Evolutionary conservation across 2,888 invertebrate species (phyloP).

Genomic region (Osmoderma eremita): DNA sequence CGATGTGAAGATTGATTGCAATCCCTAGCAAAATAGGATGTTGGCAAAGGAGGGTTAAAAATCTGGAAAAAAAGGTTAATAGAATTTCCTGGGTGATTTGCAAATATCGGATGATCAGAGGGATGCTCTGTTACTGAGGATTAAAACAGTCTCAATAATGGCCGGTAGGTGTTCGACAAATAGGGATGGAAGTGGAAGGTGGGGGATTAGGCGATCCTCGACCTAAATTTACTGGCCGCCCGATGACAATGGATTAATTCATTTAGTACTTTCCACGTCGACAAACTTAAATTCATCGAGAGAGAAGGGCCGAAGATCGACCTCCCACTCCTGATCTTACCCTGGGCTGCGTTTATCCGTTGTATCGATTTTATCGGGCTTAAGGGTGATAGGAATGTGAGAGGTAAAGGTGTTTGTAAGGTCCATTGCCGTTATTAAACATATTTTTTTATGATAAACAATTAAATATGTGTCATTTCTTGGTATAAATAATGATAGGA

Average conservation of each 20-base stretch:
- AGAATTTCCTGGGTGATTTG: slow-evolving; percentile 31
- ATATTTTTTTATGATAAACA: no score
- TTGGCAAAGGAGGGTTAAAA: background rate
- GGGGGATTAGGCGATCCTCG: slow-evolving; percentile 1
- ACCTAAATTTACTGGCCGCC: slow-evolving; percentile 25
- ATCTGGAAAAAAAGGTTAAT: slow-evolving; percentile 18
- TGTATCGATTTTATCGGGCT: no score
- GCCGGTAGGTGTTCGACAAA: background rate
- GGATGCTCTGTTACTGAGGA: slow-evolving; percentile 9
- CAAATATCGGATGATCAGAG: slow-evolving; percentile 31
- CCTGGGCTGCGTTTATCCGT: background rate
- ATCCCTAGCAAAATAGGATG: background rate
- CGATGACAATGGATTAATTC: slow-evolving; percentile 26
- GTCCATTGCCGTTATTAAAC: no score
- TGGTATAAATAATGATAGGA: no score
- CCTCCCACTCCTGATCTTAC: background rate
- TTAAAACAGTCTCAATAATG: slow-evolving; percentile 13
- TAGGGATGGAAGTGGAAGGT: background rate
- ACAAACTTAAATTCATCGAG: slow-evolving; percentile 24
- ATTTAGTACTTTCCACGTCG: slow-evolving; percentile 31
- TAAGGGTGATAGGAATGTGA: no score
- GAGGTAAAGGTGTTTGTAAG: no score
- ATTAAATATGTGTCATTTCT: no score
- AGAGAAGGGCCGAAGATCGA: background rate
- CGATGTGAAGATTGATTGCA: slow-evolving; percentile 8